Evolutionary conservation across 2,797 vertebrate species (phyloP), one percentile per base, ranked within the genome.

Genomic region (Megaceryle alcyon): DNA sequence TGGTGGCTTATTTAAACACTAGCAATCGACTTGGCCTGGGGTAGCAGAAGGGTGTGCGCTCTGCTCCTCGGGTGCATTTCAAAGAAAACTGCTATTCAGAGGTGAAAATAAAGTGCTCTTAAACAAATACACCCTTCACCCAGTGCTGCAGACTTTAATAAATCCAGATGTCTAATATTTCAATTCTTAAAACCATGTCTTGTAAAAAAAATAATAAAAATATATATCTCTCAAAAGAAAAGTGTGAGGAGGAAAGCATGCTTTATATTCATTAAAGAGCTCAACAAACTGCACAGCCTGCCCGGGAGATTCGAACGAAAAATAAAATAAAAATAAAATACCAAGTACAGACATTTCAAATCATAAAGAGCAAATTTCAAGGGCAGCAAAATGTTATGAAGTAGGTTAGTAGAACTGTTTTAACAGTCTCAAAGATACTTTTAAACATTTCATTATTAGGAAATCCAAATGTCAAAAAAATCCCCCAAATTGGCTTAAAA

Each of bases 391-490:
- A 87, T 13, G 9, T 90, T 88, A 95, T 22, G 39, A 93, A 88
- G 64, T 73, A 84, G 60, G 44, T 86, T 25, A 88, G 59, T 11
- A 54, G 57, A 92, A 86, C n/a, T 57, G 64, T 92, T 92, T 92
- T 91, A 88, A 91, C 68, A 83, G 64, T 41, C 78, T 88, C 91
- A 88, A 87, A 79, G 49, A 91, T n/a, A 64, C 61, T 95, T 93
- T 82, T 44, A 88, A 96, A 82, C 37, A 33, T 93, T 92, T 90
- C 26, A 86, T 88, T 94, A 88, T 23, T 10, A 5, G 66, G 73
- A 92, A 96, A 90, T 73, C 60, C 56, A 88, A 95, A 90, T 70
- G 75, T 88, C 64, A 84, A 88, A 96, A 80, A 92, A 59, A 59
- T 15, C 51, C 15, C 15, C 7, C 0, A 56, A 93, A 82, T 1